Evolutionary conservation across 1,140 invertebrate species (phyloP).

Genomic region (Prorops nasuta): DNA sequence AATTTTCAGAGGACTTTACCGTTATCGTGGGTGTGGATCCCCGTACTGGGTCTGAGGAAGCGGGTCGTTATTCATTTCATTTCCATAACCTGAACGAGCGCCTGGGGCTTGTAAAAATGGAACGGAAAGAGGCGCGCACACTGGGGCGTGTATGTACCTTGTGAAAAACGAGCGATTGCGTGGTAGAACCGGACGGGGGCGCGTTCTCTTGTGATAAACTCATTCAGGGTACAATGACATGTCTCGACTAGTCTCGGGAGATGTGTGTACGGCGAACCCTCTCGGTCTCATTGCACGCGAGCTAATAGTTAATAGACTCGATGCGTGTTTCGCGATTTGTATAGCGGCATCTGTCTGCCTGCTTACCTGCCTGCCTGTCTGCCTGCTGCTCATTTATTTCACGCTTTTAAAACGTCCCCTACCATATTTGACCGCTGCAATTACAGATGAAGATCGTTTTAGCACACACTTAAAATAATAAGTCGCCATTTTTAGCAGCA

Average conservation of each 20-base stretch:
- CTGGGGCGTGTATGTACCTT: conserved; percentile 14
- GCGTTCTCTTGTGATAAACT: conserved; percentile 23
- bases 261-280: not conserved
- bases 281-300: not conserved
- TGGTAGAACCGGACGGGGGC: conserved; percentile 19
- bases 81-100: not conserved
- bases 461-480: no score
- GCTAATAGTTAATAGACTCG: not conserved
- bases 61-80: not conserved
- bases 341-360: no score
- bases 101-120: conserved; percentile 21
- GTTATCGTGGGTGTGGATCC: not conserved
- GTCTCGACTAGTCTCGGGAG: not conserved
- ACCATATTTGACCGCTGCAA: no score
- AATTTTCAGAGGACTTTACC: no score
- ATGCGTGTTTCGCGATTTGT: no score
- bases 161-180: conserved; percentile 25
- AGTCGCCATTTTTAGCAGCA: no score
- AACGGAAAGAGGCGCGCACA: conserved; percentile 17
- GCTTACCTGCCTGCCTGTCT: no score
- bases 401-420: no score
- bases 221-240: conserved; percentile 19
- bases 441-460: no score
- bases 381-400: no score
- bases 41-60: not conserved